These are phyloP conservation scores for Orthonevra nobilis DNA, from an alignment of 2,888 invertebrate genomes.

Conservation along the genomic window DNA sequence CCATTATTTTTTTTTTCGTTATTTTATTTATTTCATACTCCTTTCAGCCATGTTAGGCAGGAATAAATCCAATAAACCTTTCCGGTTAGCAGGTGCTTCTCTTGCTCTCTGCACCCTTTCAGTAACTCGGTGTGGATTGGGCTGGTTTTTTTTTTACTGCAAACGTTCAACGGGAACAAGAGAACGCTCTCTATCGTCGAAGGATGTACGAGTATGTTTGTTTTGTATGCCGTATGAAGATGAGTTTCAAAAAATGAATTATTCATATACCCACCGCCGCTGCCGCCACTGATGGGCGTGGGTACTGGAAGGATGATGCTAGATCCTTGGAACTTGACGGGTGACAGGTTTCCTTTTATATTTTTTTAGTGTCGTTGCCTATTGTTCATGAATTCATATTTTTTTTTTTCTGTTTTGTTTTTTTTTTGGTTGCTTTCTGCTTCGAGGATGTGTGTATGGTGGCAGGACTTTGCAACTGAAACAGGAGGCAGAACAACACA, in stretches of 20 bases:
- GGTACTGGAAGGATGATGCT: not conserved
- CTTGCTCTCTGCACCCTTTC: conserved; percentile 30
- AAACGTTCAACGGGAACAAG: conserved; percentile 53
- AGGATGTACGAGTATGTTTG: too few species aligned
- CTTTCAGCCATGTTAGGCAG: conserved; percentile 24
- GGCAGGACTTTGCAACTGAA: not conserved
- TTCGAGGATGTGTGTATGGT: not conserved
- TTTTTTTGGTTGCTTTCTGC: conserved; percentile 24
- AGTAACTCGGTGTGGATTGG: too few species aligned
- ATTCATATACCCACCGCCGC: conserved; percentile 58
- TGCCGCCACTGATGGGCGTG: conserved; percentile 5
- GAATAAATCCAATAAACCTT: conserved; percentile 70
- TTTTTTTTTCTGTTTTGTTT: conserved; percentile 10
- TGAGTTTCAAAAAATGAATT: conserved; percentile 65
- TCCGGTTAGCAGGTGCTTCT: conserved; percentile 68
- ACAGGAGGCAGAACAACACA: conserved; percentile 16
- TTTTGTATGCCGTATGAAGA: conserved; percentile 47
- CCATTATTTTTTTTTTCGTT: conserved; percentile 14
- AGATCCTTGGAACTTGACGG: conserved; percentile 13
- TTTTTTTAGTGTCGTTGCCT: conserved; percentile 16
- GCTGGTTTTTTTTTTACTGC: too few species aligned
- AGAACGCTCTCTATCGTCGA: conserved; percentile 49
- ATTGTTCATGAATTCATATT: conserved; percentile 49
- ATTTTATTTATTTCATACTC: not conserved
- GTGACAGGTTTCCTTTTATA: not conserved